Evolutionary conservation across 2,888 invertebrate species (phyloP).

Genomic region (Scrobipalpa costella): DNA sequence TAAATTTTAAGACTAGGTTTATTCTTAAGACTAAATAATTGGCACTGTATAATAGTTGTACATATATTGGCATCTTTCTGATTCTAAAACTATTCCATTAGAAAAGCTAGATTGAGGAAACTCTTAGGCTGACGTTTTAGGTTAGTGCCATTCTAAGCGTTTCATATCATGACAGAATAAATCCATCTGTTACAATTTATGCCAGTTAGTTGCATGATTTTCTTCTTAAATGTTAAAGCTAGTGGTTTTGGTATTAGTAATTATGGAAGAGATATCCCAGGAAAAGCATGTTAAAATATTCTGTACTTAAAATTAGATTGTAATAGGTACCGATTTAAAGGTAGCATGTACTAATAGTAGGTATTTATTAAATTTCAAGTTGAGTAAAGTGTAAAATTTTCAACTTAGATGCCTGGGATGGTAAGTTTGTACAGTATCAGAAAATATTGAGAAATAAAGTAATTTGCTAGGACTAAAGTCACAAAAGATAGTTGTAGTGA

Average conservation of each 20-base stretch:
- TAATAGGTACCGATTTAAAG: not conserved
- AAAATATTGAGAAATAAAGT: too few relatives aligned
- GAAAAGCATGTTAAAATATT: conserved; percentile 10
- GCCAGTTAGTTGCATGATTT: conserved; percentile 17
- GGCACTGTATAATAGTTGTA: conserved; percentile 14
- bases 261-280: not conserved
- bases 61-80: conserved; percentile 37
- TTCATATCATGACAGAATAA: conserved; percentile 12
- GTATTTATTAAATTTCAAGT: not conserved
- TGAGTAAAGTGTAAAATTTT: not conserved
- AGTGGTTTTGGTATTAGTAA: not conserved
- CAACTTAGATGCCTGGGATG: not conserved
- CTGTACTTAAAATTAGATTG: not conserved
- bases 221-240: conserved; percentile 12
- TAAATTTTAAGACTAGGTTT: conserved; percentile 14
- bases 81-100: conserved; percentile 21
- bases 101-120: conserved; percentile 17
- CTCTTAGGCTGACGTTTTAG: conserved; percentile 15
- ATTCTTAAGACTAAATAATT: conserved; percentile 1
- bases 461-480: not conserved
- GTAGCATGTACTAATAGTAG: conserved; percentile 20
- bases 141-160: conserved; percentile 21
- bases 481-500: not conserved
- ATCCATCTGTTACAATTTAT: conserved; percentile 7
- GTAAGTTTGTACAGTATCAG: not conserved